A percentile compares a stretch with the other conserved stretches of the same genome.
Evolutionary conservation across 2,797 vertebrate genomes (phyloP).

Genomic region (Parauchenoglanis punctatus): DNA sequence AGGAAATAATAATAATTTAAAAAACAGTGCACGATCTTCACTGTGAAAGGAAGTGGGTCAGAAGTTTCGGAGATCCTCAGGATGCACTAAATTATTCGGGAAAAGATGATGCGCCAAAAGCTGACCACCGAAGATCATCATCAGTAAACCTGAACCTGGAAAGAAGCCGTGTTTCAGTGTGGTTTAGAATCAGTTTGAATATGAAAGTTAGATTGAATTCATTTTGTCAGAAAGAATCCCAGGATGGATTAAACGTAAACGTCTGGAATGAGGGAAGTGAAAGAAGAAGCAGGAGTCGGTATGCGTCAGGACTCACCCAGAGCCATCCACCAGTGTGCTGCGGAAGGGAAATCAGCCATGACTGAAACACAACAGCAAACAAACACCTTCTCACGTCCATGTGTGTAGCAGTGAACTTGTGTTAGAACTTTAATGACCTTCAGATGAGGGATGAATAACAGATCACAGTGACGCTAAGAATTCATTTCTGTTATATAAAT

Average conservation of each 20-base stretch:
- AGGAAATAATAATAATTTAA: constrained; percentile 54
- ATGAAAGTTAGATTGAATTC: background rate
- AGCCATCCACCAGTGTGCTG: constrained; percentile 87
- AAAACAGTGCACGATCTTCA: constrained; percentile 59
- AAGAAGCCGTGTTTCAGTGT: background rate
- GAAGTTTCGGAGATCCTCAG: constrained; percentile 78
- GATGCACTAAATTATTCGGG: constrained; percentile 88
- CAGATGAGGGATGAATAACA: background rate
- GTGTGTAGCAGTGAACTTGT: background rate
- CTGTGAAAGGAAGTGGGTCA: constrained; percentile 50
- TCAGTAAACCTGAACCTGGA: constrained; percentile 83
- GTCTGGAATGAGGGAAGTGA: background rate
- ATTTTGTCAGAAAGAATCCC: background rate
- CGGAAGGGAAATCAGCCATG: constrained; percentile 84
- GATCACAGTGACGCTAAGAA: background rate
- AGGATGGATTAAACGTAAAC: background rate
- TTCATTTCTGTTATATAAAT: background rate
- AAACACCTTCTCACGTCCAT: background rate
- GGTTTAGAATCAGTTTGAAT: background rate
- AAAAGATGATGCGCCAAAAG: constrained; percentile 86
- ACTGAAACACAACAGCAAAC: constrained; percentile 71
- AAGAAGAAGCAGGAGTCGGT: no score
- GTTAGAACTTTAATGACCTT: background rate
- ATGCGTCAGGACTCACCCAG: constrained; percentile 74
- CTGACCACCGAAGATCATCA: constrained; percentile 89